Base-by-base conservation (phyloP, 2,888 invertebrate species). In the Melanostoma scalare region DNA sequence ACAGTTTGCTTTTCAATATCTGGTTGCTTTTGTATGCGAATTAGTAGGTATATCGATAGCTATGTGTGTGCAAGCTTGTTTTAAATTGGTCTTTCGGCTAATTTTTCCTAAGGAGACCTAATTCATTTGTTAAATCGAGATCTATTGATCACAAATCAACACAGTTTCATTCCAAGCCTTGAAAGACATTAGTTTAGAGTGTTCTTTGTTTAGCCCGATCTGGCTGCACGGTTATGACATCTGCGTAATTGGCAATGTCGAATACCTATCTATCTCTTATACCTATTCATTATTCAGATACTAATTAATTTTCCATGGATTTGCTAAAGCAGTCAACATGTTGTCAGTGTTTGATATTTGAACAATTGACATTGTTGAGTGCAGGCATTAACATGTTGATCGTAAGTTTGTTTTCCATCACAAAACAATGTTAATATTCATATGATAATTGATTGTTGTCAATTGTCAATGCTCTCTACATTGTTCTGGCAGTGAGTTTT, bases 231-330 rank as follows among this genome's bases (percentile, higher is more conserved):
- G 36, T 58, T 67, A 78, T 77, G 71, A 71, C 76, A 77, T 71
- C 48, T 55, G 38, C 50, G 46, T 60, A 75, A 75, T 67, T 75
- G 52, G 50, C 36, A 35, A 20, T 20, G 33, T 30, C 9, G 4
- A 31, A 53, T 20, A 9, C 40, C 5, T 48, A 20, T 68, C 6
- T 4, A 35, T 36, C 4, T 53, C 5, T 30, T 4, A 20, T 52
- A 6, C 50, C 20, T 44, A 33, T 50, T 30, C n/a, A n/a, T 6
- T 60, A 38, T 48, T 60, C 3, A 50, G 55, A 30, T 40, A 68
- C 53, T 82, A 84, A 84, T 78, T 84, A 78, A 84, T 84, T 78
- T 78, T 69, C 58, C 31, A 52, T 73, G 46, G 73, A 38, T 84
- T 10, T 53, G 42, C 31, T 63, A 10, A 9, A 42, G n/a, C 6